These are phyloP conservation scores for Belonocnema kinseyi DNA, from an alignment of 1,140 invertebrate species.

Conservation along the genomic window DNA sequence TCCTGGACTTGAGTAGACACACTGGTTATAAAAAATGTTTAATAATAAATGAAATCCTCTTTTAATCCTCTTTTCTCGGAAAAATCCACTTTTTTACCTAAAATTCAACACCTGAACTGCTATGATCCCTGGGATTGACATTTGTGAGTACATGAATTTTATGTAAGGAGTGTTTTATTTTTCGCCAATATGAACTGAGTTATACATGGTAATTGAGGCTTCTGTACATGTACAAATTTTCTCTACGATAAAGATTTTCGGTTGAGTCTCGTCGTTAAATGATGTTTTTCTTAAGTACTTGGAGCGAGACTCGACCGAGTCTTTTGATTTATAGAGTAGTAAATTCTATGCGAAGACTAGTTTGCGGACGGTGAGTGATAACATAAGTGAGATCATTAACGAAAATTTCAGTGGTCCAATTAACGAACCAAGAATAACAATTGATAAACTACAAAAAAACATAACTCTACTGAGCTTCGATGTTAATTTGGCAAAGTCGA, in stretches of 20 bases:
- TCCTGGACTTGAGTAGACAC: no score
- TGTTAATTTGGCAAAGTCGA: slow-evolving; percentile 3
- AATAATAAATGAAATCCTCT: no score
- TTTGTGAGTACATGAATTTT: not conserved
- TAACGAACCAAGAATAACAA: slow-evolving; percentile 30
- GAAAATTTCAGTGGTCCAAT: slow-evolving; percentile 15
- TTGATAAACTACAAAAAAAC: slow-evolving; percentile 26
- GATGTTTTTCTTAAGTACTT: slow-evolving; percentile 8
- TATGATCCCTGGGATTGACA: not conserved
- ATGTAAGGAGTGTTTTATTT: slow-evolving; percentile 31
- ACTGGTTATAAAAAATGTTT: no score
- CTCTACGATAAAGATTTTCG: slow-evolving; percentile 2
- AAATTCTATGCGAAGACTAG: slow-evolving; percentile 24
- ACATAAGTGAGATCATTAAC: slow-evolving; percentile 24
- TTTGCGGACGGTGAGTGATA: slow-evolving; percentile 31
- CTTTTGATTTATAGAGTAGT: slow-evolving; percentile 13
- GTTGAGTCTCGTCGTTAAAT: slow-evolving; percentile 16
- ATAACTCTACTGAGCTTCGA: slow-evolving; percentile 21
- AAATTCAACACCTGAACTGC: no score
- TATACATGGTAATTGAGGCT: slow-evolving; percentile 22
- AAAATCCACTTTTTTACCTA: no score
- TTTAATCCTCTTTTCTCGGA: no score
- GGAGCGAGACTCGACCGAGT: slow-evolving; percentile 28
- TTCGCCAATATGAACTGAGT: slow-evolving; percentile 30
- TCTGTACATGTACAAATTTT: slow-evolving; percentile 30